Evolutionary conservation across 1,140 invertebrate species (phyloP), one percentile per base, ranked within the genome.

Genomic region (Drosophila nikananu): DNA sequence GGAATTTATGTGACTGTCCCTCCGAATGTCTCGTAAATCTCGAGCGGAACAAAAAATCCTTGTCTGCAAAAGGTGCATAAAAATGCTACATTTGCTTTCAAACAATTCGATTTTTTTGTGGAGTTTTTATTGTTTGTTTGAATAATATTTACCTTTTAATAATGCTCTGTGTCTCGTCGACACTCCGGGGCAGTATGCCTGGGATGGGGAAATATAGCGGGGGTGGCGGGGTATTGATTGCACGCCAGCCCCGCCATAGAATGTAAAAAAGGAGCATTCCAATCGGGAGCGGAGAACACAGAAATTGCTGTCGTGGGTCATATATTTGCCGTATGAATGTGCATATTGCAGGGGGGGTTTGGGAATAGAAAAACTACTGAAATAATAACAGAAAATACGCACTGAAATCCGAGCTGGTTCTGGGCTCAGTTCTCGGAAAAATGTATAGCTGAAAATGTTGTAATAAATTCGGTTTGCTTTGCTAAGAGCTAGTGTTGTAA

Each of bases 121-220:
- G 51, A 32, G 21, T 35, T 52, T 77, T 60, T 84, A 68, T 82
- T 87, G 77, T 80, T 86, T 80, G 83, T 73, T 65, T 54, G 63
- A 81, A 70, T 75, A 89, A 86, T 89, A 87, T 83, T 87, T 87
- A 86, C 84, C 83, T 86, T 87, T 87, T 89, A 77, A 89, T 83
- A 87, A 80, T 74, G 65, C 77, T 74, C 64, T 30, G 51, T 84
- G 82, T 81, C 77, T 79, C 66, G 57, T 77, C 80, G 80, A 61
- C 64, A 77, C 67, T 68, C 81, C 49, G 32, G 61, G 67, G 63
- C 44, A n/a, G 39, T 49, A 39, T 54, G 49, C 65, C 52, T 48
- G 32, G 19, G 62, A 13, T 25, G 48, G 1, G 5, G 48, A n/a
- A 23, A 42, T 2, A 13, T 30, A 39, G 57, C n/a, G 39, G 51